Evolutionary conservation across 2,797 vertebrate species (phyloP).

Genomic region (Darevskia nairensis): DNA sequence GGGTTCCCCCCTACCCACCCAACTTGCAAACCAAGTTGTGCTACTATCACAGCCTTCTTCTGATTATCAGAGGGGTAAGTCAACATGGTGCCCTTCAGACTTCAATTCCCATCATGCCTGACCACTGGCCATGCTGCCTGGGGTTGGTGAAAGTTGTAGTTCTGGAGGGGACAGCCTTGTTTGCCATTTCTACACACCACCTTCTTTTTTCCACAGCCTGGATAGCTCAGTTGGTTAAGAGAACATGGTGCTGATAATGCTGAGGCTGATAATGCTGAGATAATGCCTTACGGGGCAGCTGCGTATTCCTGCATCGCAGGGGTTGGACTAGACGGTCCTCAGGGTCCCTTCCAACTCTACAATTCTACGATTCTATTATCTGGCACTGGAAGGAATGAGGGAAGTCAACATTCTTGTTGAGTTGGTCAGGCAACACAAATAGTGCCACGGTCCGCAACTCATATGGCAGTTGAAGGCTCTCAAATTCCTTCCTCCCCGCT

Average conservation of each 20-base stretch:
- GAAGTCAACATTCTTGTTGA: conserved; percentile 69
- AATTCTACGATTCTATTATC: conserved; percentile 8
- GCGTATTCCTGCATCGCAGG: too few species aligned
- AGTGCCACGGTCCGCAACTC: not conserved
- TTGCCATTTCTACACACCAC: conserved; percentile 38
- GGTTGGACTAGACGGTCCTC: too few species aligned
- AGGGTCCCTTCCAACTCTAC: too few species aligned
- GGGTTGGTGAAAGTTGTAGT: too few species aligned
- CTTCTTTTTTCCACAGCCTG: conserved; percentile 29
- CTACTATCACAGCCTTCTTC: not conserved
- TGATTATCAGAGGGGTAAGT: not conserved
- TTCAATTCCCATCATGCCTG: too few species aligned
- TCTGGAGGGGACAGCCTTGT: not conserved
- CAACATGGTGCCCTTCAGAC: not conserved
- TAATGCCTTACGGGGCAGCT: too few species aligned
- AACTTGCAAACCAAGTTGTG: not conserved
- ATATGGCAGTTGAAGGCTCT: not conserved
- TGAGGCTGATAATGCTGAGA: too few species aligned
- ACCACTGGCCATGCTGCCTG: too few species aligned
- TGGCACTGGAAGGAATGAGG: conserved; percentile 37
- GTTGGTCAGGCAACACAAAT: conserved; percentile 39
- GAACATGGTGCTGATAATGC: too few species aligned
- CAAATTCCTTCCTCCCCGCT: not conserved
- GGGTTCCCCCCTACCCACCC: not conserved
- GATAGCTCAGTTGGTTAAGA: too few species aligned